Base-by-base conservation (phyloP, 2,113 vertebrate species). In the Psittacara wagleri region DNA sequence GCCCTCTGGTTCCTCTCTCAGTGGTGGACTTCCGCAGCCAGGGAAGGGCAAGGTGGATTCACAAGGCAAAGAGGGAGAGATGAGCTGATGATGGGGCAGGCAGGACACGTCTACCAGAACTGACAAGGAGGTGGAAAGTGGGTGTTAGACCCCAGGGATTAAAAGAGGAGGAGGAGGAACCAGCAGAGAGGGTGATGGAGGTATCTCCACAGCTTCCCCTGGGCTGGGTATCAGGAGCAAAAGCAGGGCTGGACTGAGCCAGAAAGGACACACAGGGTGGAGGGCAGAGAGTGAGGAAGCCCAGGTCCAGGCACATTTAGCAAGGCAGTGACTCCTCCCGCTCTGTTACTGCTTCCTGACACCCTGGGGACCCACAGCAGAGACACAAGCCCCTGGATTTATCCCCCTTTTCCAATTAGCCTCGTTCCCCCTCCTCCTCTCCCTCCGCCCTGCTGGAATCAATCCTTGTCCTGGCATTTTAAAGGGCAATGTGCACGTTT, bases 401-500 rank as follows among this genome's bases (percentile, higher is more conserved):
- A 97, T 97, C 85, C 90, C 72, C 43, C 68, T 96, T 91, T 92
- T 94, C 93, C 76, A 91, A 93, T 96, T 96, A 97, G 94, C 90
- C 76, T 95, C 33, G 5, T 96, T 93, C 84, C 55, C 63, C 91
- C 75, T 79, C 84, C 95, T 94, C 86, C 69, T 95, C 66, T 95
- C 92, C 83, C 61, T 86, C 92, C 39, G 0, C 86, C 90, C 72
- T 22, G 35, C 82, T 80, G 72, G 94, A 95, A 97, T 96, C 96
- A 97, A 93, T 96, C 95, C 93, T 96, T 11, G 8, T 95, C 92
- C 94, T 95, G 96, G 93, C 94, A 96, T 96, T 97, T 97, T 97
- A 97, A 97, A 97, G 96, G 95, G 95, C 95, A 97, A 92, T 94
- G 94, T 94, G 95, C 93, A 93, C 90, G 3, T 94, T 96, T 97